Conservation (phyloP, 1,140 invertebrate species). For the Saccostrea glomerata region DNA sequence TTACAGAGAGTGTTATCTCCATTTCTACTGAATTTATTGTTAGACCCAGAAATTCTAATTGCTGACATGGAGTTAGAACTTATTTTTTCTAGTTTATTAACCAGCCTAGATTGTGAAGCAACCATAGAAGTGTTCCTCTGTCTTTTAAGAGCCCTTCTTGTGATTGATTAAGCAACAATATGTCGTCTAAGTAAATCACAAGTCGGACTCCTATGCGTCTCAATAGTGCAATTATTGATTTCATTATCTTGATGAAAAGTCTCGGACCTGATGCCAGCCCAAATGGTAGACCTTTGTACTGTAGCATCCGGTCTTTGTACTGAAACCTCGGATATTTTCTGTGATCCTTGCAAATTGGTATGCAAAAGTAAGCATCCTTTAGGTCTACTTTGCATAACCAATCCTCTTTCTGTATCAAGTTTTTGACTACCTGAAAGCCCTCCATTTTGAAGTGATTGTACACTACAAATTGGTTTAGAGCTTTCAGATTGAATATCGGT, state of each 20-base stretch:
- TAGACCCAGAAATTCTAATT: constrained; percentile 42
- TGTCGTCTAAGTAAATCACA: constrained; percentile 55
- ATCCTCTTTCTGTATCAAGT: constrained; percentile 10
- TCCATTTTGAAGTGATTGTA: not conserved
- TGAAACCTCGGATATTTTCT: constrained; percentile 33
- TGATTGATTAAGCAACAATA: constrained; percentile 49
- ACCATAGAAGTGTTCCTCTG: constrained; percentile 35
- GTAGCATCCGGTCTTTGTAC: not conserved
- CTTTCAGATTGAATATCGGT: constrained; percentile 21
- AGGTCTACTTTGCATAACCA: constrained; percentile 40
- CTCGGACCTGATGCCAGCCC: constrained; percentile 3
- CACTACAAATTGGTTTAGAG: no score
- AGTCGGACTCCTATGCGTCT: constrained; percentile 40
- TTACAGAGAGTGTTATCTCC: not conserved
- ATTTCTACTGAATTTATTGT: constrained; percentile 36
- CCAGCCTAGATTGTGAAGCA: not conserved
- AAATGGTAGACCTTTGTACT: not conserved
- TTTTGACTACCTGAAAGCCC: not conserved
- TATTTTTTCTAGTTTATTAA: constrained; percentile 43
- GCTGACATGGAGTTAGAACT: not conserved
- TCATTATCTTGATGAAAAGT: constrained; percentile 42
- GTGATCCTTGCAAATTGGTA: constrained; percentile 11
- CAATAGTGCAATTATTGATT: constrained; percentile 34
- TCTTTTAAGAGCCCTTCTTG: constrained; percentile 24
- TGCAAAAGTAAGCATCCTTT: constrained; percentile 27